Evolutionary conservation across 1,140 invertebrate species (phyloP).

Genomic region (Panagrolaimus sp.): DNA sequence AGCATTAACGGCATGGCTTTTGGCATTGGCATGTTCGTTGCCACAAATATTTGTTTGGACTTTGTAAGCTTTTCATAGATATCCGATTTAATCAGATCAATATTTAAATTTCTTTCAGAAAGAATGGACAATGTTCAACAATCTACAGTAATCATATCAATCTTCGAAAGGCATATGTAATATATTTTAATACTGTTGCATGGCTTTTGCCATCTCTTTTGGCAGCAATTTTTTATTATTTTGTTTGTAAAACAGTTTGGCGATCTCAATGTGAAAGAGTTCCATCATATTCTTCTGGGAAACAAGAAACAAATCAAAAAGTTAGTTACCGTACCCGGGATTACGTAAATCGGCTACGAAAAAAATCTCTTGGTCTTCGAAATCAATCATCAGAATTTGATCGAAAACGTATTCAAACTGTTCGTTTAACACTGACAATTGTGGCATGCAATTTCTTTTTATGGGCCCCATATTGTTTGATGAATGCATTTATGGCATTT

Average conservation of each 20-base stretch:
- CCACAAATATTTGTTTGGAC: slow-evolving; percentile 54
- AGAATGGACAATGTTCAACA: slow-evolving; percentile 39
- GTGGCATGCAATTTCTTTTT: slow-evolving; percentile 71
- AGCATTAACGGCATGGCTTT: slow-evolving; percentile 44
- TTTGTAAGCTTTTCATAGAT: not conserved
- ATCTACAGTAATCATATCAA: slow-evolving; percentile 35
- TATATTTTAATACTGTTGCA: slow-evolving; percentile 48
- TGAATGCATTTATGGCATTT: slow-evolving; percentile 61
- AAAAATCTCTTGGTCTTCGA: slow-evolving; percentile 42
- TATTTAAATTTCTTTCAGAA: slow-evolving; percentile 22
- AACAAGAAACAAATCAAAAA: slow-evolving; percentile 6
- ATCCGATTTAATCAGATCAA: not conserved
- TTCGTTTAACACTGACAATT: slow-evolving; percentile 73
- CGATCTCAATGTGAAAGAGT: slow-evolving; percentile 24
- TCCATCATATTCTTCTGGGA: slow-evolving; percentile 13
- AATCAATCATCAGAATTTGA: slow-evolving; percentile 52
- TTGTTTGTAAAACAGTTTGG: slow-evolving; percentile 45
- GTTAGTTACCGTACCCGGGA: slow-evolving; percentile 37
- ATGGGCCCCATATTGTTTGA: slow-evolving; percentile 69
- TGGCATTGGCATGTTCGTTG: slow-evolving; percentile 45
- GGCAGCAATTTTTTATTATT: slow-evolving; percentile 46
- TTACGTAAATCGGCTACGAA: slow-evolving; percentile 47
- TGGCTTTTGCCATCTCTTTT: slow-evolving; percentile 54
- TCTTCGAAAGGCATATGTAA: slow-evolving; percentile 42
- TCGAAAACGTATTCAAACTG: slow-evolving; percentile 67